Conservation (phyloP, 2,888 invertebrate genomes). For the Callyntrura guangdongensis region DNA sequence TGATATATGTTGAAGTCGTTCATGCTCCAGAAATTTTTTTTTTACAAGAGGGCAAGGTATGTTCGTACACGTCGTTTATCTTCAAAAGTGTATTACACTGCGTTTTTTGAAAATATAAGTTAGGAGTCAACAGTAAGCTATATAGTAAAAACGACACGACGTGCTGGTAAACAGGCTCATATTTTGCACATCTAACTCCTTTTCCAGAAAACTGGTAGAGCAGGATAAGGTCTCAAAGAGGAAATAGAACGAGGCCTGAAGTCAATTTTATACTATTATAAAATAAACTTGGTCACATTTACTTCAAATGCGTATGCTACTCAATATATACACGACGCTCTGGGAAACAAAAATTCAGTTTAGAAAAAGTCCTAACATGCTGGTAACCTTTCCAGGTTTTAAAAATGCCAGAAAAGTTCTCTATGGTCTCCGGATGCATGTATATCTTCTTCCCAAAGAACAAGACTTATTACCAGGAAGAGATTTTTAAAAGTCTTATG, state of each 20-base stretch:
- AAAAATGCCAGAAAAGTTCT: too few species aligned
- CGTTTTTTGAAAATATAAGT: constrained; percentile 15
- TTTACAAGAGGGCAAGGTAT: background rate
- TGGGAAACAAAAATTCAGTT: background rate
- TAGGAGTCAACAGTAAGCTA: constrained; percentile 23
- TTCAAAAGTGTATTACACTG: background rate
- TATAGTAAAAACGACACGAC: background rate
- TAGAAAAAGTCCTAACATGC: too few species aligned
- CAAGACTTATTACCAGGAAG: background rate
- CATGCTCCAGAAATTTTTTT: background rate
- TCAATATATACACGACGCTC: background rate
- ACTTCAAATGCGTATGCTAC: background rate
- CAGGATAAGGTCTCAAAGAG: background rate
- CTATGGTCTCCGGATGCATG: too few species aligned
- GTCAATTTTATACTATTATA: constrained; percentile 35
- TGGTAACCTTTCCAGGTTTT: too few species aligned
- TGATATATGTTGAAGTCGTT: constrained; percentile 12
- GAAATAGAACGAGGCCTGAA: constrained; percentile 23
- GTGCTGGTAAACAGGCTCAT: background rate
- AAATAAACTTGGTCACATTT: constrained; percentile 31
- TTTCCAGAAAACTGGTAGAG: background rate
- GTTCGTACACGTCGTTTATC: constrained; percentile 6
- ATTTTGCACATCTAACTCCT: constrained; percentile 7
- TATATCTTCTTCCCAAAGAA: background rate
- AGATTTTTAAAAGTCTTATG: constrained; percentile 45